phyloP scores from a whole-genome alignment of 2,113 vertebrate species.

The Rynchops niger region DNA sequence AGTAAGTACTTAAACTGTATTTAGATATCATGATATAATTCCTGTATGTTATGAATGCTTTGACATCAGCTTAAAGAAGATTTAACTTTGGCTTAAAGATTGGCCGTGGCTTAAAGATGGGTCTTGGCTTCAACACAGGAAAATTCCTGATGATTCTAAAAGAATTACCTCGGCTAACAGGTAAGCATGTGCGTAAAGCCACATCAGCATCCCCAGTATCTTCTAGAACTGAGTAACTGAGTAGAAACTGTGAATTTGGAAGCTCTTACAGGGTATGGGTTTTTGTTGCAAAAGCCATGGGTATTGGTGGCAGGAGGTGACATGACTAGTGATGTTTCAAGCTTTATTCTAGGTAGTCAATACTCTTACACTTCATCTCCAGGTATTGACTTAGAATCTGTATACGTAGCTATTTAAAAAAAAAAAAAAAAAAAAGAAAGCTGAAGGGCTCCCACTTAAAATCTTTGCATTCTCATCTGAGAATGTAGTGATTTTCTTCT shows the following conservation, averaged over 20 bases:
- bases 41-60: not conserved
- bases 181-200: fast-evolving
- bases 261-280: not conserved
- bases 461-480: not conserved
- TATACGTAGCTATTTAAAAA: not conserved
- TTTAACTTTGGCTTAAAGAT: not conserved
- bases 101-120: not conserved
- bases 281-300: not conserved
- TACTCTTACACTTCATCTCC: not conserved
- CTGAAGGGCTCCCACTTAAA: not conserved
- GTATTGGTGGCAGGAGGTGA: not conserved
- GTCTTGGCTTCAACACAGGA: not conserved
- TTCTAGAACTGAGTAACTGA: not conserved
- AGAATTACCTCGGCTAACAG: not conserved
- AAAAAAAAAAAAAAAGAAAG: too few species aligned
- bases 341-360: not conserved
- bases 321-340: not conserved
- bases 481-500: not conserved
- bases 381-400: not conserved
- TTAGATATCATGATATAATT: not conserved
- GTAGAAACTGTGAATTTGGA: not conserved
- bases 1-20: not conserved
- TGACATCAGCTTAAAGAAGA: not conserved
- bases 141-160: not conserved
- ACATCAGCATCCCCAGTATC: not conserved